phyloP scores from a whole-genome alignment of 1,140 invertebrate species.

The Drosophila oshimai region DNA sequence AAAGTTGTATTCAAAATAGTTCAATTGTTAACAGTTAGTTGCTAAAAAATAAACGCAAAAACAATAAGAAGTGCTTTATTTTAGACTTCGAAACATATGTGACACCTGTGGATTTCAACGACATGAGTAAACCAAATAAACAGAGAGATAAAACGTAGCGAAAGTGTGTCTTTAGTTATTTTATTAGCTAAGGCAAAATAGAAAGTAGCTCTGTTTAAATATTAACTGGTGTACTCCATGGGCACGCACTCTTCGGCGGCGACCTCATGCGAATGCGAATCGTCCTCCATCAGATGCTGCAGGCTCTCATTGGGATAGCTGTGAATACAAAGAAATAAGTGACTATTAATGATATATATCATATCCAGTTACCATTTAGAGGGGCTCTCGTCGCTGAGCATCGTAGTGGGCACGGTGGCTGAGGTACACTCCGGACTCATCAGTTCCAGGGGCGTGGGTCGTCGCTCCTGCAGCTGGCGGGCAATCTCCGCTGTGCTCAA shows the following conservation, averaged over 20 bases:
- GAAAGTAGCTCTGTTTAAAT: slow-evolving; percentile 3
- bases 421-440: slow-evolving; percentile 91
- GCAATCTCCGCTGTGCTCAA: slow-evolving; percentile 96
- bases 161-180: neutral
- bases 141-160: too few species aligned
- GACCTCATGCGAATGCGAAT: slow-evolving; percentile 87
- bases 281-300: slow-evolving; percentile 86
- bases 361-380: slow-evolving; percentile 64
- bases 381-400: slow-evolving; percentile 93
- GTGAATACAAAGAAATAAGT: slow-evolving; percentile 65
- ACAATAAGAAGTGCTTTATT: too few species aligned
- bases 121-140: too few species aligned
- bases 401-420: slow-evolving; percentile 93
- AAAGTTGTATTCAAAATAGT: too few species aligned
- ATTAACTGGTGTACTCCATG: slow-evolving; percentile 83
- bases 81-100: too few species aligned
- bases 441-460: slow-evolving; percentile 90
- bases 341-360: too few species aligned
- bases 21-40: too few species aligned
- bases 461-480: slow-evolving; percentile 92
- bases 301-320: slow-evolving; percentile 89
- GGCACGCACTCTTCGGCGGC: slow-evolving; percentile 87
- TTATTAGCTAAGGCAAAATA: slow-evolving; percentile 34
- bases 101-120: too few species aligned
- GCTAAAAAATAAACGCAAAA: too few species aligned